Base-by-base conservation (phyloP, 92 coral and sea anemone species). In the Phenganax marumi region DNA sequence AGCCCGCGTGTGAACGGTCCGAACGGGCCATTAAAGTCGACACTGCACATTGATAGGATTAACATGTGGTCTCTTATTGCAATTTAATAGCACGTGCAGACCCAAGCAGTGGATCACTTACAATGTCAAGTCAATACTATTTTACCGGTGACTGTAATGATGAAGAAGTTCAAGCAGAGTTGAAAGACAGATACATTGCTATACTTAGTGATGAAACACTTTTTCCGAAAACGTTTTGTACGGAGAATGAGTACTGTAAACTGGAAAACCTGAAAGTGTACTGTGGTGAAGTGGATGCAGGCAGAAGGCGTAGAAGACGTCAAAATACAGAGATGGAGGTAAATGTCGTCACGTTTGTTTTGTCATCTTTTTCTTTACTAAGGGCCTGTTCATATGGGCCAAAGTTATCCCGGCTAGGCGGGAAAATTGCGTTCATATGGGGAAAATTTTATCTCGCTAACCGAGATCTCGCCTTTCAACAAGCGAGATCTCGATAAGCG, bases 111-210 rank as follows among this genome's bases (percentile, higher is more conserved):
- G 93, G 90, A 46, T 76, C 73, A 12, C 62, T 91, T 58, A 75
- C 63, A 49, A 72, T 89, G 79, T 18, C 79, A 8, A 52, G 63
- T 47, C 9, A 10, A 18, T 93, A 77, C 89, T 93, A 93, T 50
- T 93, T 86, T 87, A 80, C 91, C 10, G 97, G 97, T 11, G 89
- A 93, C 81, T 93, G 97, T 52, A 91, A 87, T 75, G 89, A 84
- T 26, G 56, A 77, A 65, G 91, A 80, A 33, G 97, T 95, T 2
- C 96, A 93, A 65, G 58, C 75, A 23, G 93, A 91, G 50, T 88
- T 93, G 79, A 93, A 91, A 75, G 68, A 26, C 11, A 91, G 87
- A 84, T 93, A 85, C 84, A 71, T 93, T 48, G 73, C 33, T 26
- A 68, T 82, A 8, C 33, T 90, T 51, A 81, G 57, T 26, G 79